Conservation (phyloP, 2,797 vertebrate genomes). For the Megaceryle alcyon region DNA sequence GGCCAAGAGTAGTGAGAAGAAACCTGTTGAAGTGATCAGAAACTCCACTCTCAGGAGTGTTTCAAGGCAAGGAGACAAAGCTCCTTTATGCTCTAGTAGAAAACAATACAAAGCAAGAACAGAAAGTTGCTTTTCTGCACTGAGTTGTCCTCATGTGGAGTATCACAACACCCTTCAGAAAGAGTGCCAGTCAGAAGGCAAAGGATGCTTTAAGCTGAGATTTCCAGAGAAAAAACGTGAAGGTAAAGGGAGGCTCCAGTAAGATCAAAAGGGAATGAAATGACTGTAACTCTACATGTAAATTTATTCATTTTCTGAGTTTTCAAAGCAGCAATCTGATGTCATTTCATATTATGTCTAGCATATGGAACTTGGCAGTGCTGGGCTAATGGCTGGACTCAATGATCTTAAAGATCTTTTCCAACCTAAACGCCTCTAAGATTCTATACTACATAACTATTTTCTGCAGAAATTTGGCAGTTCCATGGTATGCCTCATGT, state of each 20-base stretch:
- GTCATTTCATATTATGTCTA: background rate
- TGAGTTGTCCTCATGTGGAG: background rate
- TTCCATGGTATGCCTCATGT: background rate
- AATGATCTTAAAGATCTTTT: too few relatives aligned
- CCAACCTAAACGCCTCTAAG: too few relatives aligned
- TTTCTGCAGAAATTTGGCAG: background rate
- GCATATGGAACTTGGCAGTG: background rate
- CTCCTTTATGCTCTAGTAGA: background rate
- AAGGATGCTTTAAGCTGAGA: background rate
- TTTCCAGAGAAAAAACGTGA: background rate
- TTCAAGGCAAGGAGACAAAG: background rate
- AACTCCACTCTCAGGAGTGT: background rate
- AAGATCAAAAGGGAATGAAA: background rate
- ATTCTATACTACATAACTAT: background rate
- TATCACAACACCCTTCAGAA: background rate
- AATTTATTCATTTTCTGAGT: background rate
- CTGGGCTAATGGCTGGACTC: background rate
- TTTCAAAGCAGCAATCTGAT: background rate
- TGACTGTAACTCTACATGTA: background rate
- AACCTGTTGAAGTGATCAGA: background rate
- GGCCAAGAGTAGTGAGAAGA: background rate
- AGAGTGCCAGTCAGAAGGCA: background rate
- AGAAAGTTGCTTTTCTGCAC: background rate
- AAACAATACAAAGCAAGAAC: background rate
- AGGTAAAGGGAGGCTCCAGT: background rate